Conservation (phyloP, 2,888 invertebrate species). For the Drosophila planitibia region DNA sequence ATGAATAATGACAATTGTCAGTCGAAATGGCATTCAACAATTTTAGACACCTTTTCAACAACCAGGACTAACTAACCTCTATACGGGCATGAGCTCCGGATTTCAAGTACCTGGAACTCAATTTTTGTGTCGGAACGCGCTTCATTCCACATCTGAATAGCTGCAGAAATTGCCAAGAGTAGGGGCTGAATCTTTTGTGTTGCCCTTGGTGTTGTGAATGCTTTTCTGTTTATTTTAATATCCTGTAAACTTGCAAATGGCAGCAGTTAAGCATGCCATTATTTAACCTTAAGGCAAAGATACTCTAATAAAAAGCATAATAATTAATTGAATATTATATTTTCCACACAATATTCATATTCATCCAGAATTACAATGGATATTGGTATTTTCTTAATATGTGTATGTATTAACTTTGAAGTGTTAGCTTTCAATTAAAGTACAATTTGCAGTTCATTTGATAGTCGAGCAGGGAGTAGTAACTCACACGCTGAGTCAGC, state of each 20-base stretch:
- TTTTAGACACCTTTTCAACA: constrained; percentile 27
- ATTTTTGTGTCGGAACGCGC: constrained; percentile 9
- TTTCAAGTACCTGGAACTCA: constrained; percentile 13
- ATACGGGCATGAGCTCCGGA: neutral
- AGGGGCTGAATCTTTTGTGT: constrained; percentile 1
- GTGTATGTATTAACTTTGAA: neutral
- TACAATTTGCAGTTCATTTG: neutral
- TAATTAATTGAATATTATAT: neutral
- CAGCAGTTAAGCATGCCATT: neutral
- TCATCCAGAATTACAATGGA: neutral
- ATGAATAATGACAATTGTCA: constrained; percentile 70
- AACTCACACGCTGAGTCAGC: neutral
- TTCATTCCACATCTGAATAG: constrained; percentile 4
- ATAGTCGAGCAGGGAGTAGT: neutral
- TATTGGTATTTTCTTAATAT: neutral
- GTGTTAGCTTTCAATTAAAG: neutral
- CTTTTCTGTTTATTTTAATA: neutral
- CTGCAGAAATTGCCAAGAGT: constrained; percentile 17
- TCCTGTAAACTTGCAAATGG: neutral
- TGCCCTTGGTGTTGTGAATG: neutral
- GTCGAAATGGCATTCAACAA: constrained; percentile 52
- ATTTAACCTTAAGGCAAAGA: neutral
- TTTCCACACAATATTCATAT: neutral
- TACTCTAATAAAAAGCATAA: neutral
- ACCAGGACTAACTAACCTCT: neutral